Conservation (phyloP, 2,888 invertebrate species). For the Rhagophthalmus giganteus region DNA sequence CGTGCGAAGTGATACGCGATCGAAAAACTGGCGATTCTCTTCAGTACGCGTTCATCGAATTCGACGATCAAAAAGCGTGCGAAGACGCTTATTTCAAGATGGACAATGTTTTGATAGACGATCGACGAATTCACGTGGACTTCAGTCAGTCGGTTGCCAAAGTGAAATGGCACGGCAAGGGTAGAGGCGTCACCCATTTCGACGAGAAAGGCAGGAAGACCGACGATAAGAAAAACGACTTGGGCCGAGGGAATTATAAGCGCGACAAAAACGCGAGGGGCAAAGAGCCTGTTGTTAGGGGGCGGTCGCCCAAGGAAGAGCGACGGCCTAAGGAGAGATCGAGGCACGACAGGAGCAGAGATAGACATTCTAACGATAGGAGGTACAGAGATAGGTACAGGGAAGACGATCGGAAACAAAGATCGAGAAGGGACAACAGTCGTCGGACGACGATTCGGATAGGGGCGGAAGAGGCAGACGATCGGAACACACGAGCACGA, state of each 20-base stretch:
- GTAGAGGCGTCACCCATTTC: slow-evolving; percentile 71
- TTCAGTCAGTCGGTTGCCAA: slow-evolving; percentile 99
- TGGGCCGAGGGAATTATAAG: slow-evolving; percentile 36
- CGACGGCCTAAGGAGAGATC: neutral
- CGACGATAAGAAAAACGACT: slow-evolving; percentile 35
- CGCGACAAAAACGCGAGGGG: neutral
- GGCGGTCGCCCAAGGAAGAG: neutral
- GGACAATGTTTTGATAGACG: slow-evolving; percentile 99
- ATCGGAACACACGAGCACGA: no score
- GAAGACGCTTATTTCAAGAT: slow-evolving; percentile 99
- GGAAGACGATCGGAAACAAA: neutral
- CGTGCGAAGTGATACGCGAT: slow-evolving; percentile 96
- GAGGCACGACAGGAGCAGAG: neutral
- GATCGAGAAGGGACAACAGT: no score
- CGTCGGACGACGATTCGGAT: no score
- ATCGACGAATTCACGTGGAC: slow-evolving; percentile 97
- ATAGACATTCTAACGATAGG: neutral
- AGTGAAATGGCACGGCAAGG: slow-evolving; percentile 88
- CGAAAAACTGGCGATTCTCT: slow-evolving; percentile 89
- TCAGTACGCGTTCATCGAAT: slow-evolving; percentile 99
- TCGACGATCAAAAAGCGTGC: slow-evolving; percentile 87
- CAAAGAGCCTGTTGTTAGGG: no score
- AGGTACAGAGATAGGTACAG: neutral
- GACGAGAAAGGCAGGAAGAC: slow-evolving; percentile 49
- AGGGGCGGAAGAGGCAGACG: no score